These are phyloP conservation scores for Scolopax rusticola DNA, from an alignment of 2,797 vertebrate species.

Conservation along the genomic window DNA sequence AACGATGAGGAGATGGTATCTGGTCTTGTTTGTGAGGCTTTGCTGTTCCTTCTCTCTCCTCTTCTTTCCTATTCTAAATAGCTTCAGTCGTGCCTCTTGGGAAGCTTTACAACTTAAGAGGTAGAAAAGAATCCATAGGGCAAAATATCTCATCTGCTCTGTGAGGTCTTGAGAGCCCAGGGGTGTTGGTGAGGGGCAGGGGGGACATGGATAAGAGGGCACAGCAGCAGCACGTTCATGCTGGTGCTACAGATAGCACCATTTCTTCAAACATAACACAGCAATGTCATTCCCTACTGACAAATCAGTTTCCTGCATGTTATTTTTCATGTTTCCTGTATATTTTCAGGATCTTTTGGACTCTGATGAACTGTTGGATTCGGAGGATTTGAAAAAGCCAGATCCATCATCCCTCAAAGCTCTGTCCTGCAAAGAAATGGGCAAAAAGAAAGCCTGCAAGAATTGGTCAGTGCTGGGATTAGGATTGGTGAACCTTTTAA, in stretches of 20 bases:
- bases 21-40: neutral
- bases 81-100: neutral
- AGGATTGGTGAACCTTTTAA: fast-evolving
- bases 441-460: slow-evolving; percentile 93
- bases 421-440: slow-evolving; percentile 84
- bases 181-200: neutral
- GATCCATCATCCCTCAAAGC: slow-evolving; percentile 88
- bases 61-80: neutral
- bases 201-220: neutral
- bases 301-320: neutral
- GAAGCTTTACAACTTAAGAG: neutral
- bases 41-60: neutral
- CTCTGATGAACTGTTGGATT: slow-evolving; percentile 92
- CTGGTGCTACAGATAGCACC: neutral
- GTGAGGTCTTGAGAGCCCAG: neutral
- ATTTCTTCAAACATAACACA: neutral
- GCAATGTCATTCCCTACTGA: neutral
- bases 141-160: neutral
- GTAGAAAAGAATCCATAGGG: neutral
- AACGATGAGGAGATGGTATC: slow-evolving; percentile 88
- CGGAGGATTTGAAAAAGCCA: slow-evolving; percentile 93
- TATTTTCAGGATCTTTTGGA: slow-evolving; percentile 90
- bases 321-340: neutral
- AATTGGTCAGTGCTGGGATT: slow-evolving; percentile 86
- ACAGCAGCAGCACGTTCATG: neutral